Conservation (phyloP, 2,113 vertebrate genomes). For the Cyanoramphus novaezelandiae region DNA sequence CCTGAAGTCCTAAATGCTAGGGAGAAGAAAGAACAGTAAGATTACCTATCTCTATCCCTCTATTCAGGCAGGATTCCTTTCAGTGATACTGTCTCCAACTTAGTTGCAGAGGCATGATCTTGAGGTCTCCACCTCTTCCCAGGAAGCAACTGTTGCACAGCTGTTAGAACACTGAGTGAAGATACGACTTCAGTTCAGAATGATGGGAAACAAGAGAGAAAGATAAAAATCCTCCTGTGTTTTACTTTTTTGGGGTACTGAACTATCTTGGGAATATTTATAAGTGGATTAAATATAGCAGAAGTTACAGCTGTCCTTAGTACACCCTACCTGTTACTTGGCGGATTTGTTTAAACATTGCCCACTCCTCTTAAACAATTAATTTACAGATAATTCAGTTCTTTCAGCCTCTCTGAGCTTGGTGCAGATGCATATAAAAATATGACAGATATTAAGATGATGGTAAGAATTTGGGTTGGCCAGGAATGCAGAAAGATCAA, state of each 20-base stretch:
- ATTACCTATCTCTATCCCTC: accelerated
- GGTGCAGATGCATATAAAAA: neutral
- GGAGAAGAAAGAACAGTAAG: neutral
- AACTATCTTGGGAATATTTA: neutral
- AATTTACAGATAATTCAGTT: neutral
- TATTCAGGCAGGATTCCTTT: neutral
- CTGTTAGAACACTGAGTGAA: neutral
- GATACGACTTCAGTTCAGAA: neutral
- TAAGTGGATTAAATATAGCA: neutral
- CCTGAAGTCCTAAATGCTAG: neutral
- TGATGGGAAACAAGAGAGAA: neutral
- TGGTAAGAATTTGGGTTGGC: neutral
- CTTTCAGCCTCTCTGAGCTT: neutral
- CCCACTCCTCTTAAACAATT: neutral
- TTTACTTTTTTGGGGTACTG: neutral
- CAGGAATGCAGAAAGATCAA: neutral
- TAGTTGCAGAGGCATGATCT: neutral
- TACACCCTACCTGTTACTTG: neutral
- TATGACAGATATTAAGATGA: neutral
- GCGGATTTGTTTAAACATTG: neutral
- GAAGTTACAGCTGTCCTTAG: neutral
- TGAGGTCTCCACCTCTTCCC: neutral
- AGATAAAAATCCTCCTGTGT: accelerated
- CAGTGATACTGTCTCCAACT: neutral
- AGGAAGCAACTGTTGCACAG: neutral